These are phyloP conservation scores for Craniophora ligustri DNA, from an alignment of 2,888 invertebrate genomes.

Conservation along the genomic window DNA sequence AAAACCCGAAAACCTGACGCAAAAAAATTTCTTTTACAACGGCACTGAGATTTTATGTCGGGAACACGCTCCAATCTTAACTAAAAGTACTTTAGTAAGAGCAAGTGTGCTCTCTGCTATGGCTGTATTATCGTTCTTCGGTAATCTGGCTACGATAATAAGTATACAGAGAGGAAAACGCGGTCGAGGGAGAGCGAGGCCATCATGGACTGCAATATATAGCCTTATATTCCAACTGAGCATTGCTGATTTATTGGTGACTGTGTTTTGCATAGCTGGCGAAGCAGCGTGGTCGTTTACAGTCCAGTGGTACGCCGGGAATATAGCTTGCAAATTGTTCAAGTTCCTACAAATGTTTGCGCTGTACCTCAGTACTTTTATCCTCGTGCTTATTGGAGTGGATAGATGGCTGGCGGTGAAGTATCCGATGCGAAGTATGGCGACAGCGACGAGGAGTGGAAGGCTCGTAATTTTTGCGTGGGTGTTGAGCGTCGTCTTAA, in stretches of 20 bases:
- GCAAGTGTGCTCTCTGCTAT: constrained; percentile 91
- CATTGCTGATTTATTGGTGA: constrained; percentile 94
- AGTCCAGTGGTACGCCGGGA: constrained; percentile 94
- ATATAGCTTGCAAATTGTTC: constrained; percentile 93
- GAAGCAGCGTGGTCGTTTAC: constrained; percentile 94
- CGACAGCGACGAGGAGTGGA: constrained; percentile 91
- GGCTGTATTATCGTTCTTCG: constrained; percentile 92
- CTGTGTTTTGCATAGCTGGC: constrained; percentile 93
- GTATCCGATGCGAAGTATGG: constrained; percentile 92
- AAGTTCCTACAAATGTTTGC: constrained; percentile 95
- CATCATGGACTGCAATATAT: constrained; percentile 92
- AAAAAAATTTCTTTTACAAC: constrained; percentile 68
- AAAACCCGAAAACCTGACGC: constrained; percentile 62
- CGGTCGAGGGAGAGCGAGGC: constrained; percentile 87
- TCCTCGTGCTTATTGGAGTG: constrained; percentile 94
- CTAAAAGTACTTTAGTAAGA: constrained; percentile 89
- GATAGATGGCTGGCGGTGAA: constrained; percentile 94
- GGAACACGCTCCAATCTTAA: constrained; percentile 91
- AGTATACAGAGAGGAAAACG: constrained; percentile 91
- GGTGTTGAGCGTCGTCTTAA: constrained; percentile 92
- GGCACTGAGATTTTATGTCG: constrained; percentile 80
- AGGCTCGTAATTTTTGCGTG: constrained; percentile 92
- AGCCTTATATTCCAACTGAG: constrained; percentile 94
- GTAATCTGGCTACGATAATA: constrained; percentile 93
- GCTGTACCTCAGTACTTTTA: constrained; percentile 94